phyloP scores from a whole-genome alignment of 2,888 invertebrate species.

The Athrips mouffetella region DNA sequence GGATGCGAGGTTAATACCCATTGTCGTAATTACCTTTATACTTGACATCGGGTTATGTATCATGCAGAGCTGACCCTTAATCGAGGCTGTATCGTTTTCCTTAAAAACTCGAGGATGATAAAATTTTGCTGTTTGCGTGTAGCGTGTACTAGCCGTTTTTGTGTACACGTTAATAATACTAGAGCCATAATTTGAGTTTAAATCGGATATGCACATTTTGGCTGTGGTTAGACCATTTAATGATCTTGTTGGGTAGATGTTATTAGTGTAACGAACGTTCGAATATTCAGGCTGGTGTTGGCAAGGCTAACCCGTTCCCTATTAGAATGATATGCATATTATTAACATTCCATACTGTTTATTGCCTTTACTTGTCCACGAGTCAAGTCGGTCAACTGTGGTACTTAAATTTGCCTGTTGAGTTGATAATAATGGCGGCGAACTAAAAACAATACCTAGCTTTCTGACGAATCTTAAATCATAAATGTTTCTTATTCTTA shows the following conservation, averaged over 20 bases:
- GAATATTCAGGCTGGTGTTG: constrained; percentile 13
- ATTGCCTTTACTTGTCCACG: not conserved
- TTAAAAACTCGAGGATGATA: too few relatives aligned
- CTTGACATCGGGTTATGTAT: not conserved
- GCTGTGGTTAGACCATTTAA: too few relatives aligned
- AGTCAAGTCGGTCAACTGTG: not conserved
- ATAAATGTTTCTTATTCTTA: too few relatives aligned
- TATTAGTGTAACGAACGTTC: not conserved
- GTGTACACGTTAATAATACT: too few relatives aligned
- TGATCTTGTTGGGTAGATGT: too few relatives aligned
- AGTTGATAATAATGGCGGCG: too few relatives aligned
- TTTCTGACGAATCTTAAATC: too few relatives aligned
- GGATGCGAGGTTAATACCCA: not conserved
- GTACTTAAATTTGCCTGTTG: not conserved
- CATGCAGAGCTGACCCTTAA: not conserved
- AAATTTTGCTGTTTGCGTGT: too few relatives aligned
- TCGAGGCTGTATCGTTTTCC: not conserved
- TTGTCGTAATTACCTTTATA: not conserved
- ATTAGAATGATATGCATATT: constrained; percentile 19
- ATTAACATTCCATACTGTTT: constrained; percentile 5
- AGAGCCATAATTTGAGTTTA: too few relatives aligned
- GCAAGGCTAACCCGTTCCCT: constrained; percentile 44
- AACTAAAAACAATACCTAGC: too few relatives aligned
- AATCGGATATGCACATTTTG: too few relatives aligned
- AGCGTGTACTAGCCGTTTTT: too few relatives aligned